Percentiles rank a stretch among this genome's conserved stretches.
Conservation (phyloP, 2,888 invertebrate genomes). For the Pseudococcus viburni region DNA sequence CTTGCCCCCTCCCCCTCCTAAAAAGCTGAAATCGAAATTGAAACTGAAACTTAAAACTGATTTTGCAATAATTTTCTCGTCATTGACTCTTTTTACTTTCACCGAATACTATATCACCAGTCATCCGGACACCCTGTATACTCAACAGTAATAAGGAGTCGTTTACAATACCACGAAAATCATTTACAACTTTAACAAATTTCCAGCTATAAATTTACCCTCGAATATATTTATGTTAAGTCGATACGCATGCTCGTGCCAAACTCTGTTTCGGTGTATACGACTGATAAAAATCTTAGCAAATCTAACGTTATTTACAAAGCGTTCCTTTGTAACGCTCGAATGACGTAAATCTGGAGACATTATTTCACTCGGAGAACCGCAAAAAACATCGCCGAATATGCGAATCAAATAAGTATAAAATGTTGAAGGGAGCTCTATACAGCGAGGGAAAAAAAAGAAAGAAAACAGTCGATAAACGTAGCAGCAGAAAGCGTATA, state of each 20-base stretch:
- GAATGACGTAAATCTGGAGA: conserved; percentile 46
- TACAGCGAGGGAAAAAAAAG: neutral
- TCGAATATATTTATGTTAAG: neutral
- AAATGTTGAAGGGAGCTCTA: neutral
- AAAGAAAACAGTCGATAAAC: conserved; percentile 49
- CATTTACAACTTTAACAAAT: conserved; percentile 51
- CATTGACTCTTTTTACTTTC: too few relatives aligned
- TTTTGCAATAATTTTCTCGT: too few relatives aligned
- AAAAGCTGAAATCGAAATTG: too few relatives aligned
- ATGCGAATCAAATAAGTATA: conserved; percentile 53
- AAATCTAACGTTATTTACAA: conserved; percentile 44
- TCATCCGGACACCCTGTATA: too few relatives aligned
- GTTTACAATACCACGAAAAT: conserved; percentile 28
- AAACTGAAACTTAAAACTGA: too few relatives aligned
- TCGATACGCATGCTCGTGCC: neutral
- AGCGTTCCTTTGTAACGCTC: conserved; percentile 13
- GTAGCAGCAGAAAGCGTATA: conserved; percentile 37
- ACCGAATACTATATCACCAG: too few relatives aligned
- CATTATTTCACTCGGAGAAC: conserved; percentile 35
- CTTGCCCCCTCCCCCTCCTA: too few relatives aligned
- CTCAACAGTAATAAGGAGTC: neutral
- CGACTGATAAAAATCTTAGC: neutral
- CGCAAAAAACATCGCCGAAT: conserved; percentile 28
- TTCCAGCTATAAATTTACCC: conserved; percentile 19
- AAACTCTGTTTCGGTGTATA: neutral